Base-by-base conservation (phyloP, 1,140 invertebrate species). In the Euura saliciscinereae region DNA sequence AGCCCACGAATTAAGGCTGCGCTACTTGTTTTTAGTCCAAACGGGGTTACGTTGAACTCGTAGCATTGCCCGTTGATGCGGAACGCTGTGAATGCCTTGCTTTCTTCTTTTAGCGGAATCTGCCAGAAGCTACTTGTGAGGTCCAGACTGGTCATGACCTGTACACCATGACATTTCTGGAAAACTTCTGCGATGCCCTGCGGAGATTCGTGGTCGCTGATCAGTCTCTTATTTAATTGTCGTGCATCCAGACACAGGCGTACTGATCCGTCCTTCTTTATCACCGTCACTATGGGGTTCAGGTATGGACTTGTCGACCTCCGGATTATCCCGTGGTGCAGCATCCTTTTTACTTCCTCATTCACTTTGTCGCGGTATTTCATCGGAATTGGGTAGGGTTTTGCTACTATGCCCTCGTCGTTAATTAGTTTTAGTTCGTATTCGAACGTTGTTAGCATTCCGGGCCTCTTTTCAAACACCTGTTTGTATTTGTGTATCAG, bases 171-270 rank as follows among this genome's bases (percentile, higher is more conserved):
- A n/a, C 69, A 70, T 13, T 69, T 83, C 28, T 28, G 28, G 28
- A 28, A 28, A 28, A 28, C 28, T 28, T 28, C 28, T 28, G 28
- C 28, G 28, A 28, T 28, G 28, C 28, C 28, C 28, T 28, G 28
- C 28, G 28, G 28, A 28, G 28, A 28, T 28, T 28, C 83, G 3
- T 77, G 66, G 43, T 85, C 82, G 2, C 78, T 45, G n/a, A 75
- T 28, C 74, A 84, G 79, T 3, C 70, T 69, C 13, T 76, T 68
- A 71, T 85, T 85, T 44, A 84, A 67, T 28, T 76, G 71, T 44
- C 84, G 46, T 0, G 81, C 83, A 73, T 86, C 82, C 65, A 84
- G 73, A 43, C 81, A 80, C 45, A 84, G 67, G 65, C 83, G 70
- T 2, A 85, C 75, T 2, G 79, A 70, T 0, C 78, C 77, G 75